phyloP scores from a whole-genome alignment of 2,888 invertebrate genomes.

The Pollenia griseotomentosa region DNA sequence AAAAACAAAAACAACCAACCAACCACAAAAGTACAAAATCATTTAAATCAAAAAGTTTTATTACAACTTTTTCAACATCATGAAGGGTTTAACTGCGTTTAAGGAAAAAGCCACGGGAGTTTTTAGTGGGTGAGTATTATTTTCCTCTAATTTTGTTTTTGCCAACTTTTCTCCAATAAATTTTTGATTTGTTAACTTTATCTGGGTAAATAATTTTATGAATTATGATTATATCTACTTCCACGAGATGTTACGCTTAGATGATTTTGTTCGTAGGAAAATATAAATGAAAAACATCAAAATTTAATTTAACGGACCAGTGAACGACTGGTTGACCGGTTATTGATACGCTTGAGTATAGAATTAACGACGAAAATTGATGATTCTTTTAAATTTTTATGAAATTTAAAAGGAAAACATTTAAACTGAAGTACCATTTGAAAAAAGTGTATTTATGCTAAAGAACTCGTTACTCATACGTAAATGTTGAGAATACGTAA shows the following conservation, averaged over 20 bases:
- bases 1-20: constrained; percentile 47
- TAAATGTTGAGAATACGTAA: no score
- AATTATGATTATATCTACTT: constrained; percentile 66
- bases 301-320: constrained; percentile 84
- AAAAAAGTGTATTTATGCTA: no score
- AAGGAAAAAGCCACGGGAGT: constrained; percentile 84
- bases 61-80: constrained; percentile 74
- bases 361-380: neutral
- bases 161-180: constrained; percentile 10
- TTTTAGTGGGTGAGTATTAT: constrained; percentile 82
- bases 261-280: constrained; percentile 9
- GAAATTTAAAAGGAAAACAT: neutral
- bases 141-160: neutral
- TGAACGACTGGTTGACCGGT: constrained; percentile 74
- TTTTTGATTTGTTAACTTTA: constrained; percentile 60
- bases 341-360: constrained; percentile 32
- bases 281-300: constrained; percentile 63
- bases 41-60: constrained; percentile 57
- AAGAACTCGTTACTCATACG: no score
- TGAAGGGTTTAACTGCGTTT: constrained; percentile 84
- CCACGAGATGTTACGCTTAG: constrained; percentile 50
- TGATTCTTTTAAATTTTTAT: neutral
- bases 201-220: constrained; percentile 59
- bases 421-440: no score
- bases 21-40: constrained; percentile 61